Evolutionary conservation across 2,888 invertebrate species (phyloP).

Genomic region (Parochlus steinenii): DNA sequence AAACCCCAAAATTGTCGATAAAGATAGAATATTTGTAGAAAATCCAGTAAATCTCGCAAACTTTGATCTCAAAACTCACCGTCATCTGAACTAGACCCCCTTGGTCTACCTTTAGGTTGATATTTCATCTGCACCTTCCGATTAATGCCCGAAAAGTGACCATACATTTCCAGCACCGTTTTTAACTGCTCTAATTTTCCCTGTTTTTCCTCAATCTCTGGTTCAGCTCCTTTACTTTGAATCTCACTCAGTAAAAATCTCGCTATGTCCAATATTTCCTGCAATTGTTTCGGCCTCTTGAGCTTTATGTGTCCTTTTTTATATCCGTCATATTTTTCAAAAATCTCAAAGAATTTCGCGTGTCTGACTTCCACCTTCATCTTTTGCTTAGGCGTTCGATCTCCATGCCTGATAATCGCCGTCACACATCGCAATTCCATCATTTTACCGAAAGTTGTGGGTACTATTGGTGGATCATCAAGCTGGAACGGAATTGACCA

Average conservation of each 20-base stretch:
- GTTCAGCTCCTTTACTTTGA: constrained; percentile 62
- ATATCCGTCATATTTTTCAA: constrained; percentile 91
- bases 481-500: constrained; percentile 95
- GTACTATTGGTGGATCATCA: constrained; percentile 97
- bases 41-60: constrained; percentile 22
- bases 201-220: constrained; percentile 91
- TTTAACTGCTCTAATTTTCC: constrained; percentile 94
- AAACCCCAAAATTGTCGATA: constrained; percentile 6
- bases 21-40: too few relatives aligned
- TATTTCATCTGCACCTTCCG: constrained; percentile 99
- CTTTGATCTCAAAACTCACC: too few relatives aligned
- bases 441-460: constrained; percentile 98
- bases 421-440: constrained; percentile 85
- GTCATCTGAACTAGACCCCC: constrained; percentile 86
- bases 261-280: constrained; percentile 94
- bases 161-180: constrained; percentile 99
- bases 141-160: constrained; percentile 99
- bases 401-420: constrained; percentile 94
- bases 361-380: constrained; percentile 99
- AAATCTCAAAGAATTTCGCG: constrained; percentile 96
- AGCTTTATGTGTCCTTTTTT: constrained; percentile 93
- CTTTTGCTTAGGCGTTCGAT: constrained; percentile 98
- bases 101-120: constrained; percentile 83
- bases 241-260: constrained; percentile 79
- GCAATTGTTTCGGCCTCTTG: constrained; percentile 91